A percentile compares a stretch with the other conserved stretches of the same genome.
phyloP scores from a whole-genome alignment of 2,113 vertebrate genomes.

The Seriola dumerili region DNA sequence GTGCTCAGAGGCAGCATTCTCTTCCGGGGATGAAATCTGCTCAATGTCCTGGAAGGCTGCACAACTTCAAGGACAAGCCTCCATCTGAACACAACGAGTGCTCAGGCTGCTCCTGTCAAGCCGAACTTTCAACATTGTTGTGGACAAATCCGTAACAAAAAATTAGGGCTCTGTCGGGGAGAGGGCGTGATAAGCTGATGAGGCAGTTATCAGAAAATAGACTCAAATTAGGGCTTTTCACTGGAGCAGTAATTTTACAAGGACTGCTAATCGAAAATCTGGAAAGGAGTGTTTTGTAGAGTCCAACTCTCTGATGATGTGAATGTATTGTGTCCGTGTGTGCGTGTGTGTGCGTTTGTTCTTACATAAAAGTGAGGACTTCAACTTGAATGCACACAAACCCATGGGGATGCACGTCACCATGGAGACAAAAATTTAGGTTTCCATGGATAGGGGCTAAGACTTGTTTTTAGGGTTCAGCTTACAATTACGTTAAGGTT shows the following conservation, averaged over 20 bases:
- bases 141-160: conserved; percentile 46
- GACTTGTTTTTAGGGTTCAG: too few species aligned
- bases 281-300: conserved; percentile 27
- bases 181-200: conserved; percentile 61
- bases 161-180: conserved; percentile 39
- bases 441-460: too few species aligned
- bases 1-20: conserved; percentile 55
- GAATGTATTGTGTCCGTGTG: not conserved
- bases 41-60: conserved; percentile 70
- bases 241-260: conserved; percentile 46
- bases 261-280: conserved; percentile 50
- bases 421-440: too few species aligned
- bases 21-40: conserved; percentile 65
- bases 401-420: too few species aligned
- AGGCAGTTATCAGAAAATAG: conserved; percentile 71
- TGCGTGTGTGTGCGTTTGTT: not conserved
- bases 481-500: too few species aligned
- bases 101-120: conserved; percentile 36
- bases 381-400: too few species aligned
- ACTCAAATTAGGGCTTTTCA: conserved; percentile 58
- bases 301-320: conserved; percentile 19
- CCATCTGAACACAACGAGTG: conserved; percentile 42
- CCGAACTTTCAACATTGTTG: conserved; percentile 33
- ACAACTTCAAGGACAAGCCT: conserved; percentile 71
- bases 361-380: too few species aligned